Conservation (phyloP, 2,797 vertebrate genomes). For the Gallinago stenura region DNA sequence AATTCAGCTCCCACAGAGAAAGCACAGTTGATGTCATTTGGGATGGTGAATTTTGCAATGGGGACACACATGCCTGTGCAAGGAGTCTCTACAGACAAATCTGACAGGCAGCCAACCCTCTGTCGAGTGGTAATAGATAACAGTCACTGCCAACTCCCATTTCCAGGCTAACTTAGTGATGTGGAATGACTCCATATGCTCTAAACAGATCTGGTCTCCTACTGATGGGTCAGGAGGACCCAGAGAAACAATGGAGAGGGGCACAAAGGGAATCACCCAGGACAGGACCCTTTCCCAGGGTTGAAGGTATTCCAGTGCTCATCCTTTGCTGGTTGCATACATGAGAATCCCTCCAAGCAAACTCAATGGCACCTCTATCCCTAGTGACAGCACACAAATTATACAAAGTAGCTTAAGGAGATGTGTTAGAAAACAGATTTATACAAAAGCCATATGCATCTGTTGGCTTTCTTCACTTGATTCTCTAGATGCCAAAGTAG, state of each 20-base stretch:
- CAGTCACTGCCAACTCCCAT: conserved; percentile 59
- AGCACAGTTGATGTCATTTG: conserved; percentile 26
- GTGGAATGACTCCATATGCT: conserved; percentile 69
- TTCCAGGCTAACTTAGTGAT: conserved; percentile 61
- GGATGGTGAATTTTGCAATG: conserved; percentile 32
- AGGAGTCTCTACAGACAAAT: conserved; percentile 45
- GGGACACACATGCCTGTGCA: conserved; percentile 45
- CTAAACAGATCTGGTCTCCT: conserved; percentile 9
- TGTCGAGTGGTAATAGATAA: conserved; percentile 55
- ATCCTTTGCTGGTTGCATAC: neutral
- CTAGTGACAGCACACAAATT: neutral
- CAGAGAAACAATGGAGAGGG: neutral
- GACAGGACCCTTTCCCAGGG: neutral
- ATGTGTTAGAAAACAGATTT: neutral
- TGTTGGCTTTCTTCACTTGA: neutral
- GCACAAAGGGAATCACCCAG: neutral
- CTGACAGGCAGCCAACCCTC: conserved; percentile 63
- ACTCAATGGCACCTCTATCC: neutral
- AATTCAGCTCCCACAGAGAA: conserved; percentile 7
- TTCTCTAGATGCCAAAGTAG: neutral
- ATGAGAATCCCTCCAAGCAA: neutral
- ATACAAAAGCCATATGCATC: neutral
- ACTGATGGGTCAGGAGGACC: neutral
- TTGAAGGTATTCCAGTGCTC: neutral
- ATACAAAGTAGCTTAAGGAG: neutral